Conservation (phyloP, 2,113 vertebrate genomes). For the Hymenochirus boettgeri region DNA sequence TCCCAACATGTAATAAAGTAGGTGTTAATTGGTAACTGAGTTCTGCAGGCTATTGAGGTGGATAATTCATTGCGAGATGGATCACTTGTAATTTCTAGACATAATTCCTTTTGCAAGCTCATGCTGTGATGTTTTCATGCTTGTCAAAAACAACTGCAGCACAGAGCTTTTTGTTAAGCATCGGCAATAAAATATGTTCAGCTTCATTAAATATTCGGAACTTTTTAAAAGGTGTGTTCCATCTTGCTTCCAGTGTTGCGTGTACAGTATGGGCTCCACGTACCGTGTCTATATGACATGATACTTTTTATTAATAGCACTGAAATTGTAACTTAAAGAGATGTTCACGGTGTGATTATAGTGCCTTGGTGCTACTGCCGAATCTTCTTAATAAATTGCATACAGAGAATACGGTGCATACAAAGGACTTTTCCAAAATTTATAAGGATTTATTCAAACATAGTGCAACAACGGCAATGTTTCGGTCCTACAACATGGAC, state of each 20-base stretch:
- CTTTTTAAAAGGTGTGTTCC: conserved; percentile 72
- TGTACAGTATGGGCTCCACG: background rate
- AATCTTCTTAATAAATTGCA: too few species aligned
- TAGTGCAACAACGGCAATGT: too few species aligned
- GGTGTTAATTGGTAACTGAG: conserved; percentile 93
- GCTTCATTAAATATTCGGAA: conserved; percentile 84
- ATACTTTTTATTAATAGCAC: too few species aligned
- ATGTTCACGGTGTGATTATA: too few species aligned
- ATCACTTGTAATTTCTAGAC: conserved; percentile 84
- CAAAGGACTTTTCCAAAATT: too few species aligned
- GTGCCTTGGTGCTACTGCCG: too few species aligned
- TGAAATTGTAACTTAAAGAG: too few species aligned
- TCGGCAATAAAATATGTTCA: conserved; percentile 79
- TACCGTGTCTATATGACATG: too few species aligned
- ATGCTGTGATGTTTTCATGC: conserved; percentile 85
- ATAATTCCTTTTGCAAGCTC: conserved; percentile 86
- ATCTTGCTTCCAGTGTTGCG: background rate
- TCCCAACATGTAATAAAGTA: conserved; percentile 90
- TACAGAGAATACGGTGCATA: too few species aligned
- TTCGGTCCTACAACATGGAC: too few species aligned
- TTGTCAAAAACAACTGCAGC: conserved; percentile 83
- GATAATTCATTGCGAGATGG: conserved; percentile 86
- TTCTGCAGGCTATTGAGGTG: conserved; percentile 88
- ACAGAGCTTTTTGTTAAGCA: conserved; percentile 82
- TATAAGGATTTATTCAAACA: too few species aligned